Base-by-base conservation (phyloP, 1,140 invertebrate genomes). In the Episyrphus balteatus region DNA sequence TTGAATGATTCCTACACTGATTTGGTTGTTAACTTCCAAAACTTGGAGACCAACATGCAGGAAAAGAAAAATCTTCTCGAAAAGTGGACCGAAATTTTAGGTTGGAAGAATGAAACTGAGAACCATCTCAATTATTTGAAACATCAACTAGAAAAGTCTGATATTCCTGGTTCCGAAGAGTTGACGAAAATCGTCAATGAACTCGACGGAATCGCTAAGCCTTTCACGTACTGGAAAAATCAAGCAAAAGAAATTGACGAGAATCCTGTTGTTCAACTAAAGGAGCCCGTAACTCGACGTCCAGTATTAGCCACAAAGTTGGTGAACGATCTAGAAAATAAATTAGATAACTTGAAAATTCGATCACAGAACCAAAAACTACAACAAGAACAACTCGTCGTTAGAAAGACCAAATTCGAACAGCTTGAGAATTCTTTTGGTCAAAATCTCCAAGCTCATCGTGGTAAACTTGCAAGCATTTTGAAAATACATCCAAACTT, bases 31-130 rank as follows among this genome's bases (percentile, higher is more conserved):
- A 81, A 82, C 52, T 92, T 89, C 56, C 81, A 87, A 62, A 76
- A 80, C 14, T 74, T 88, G 10, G 83, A 88, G 59, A 78, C 81
- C 15, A 80, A 83, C 51, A 71, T 94, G 46, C 73, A 78, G 56
- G 75, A 81, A 51, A 88, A 88, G 61, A 86, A 84, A 66, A 73
- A 71, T 1, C 74, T 79, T 14, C 69, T 93, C 18, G 82, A 92
- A 61, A 87, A 86, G 52, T 92, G 89, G 86, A 77, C 76, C 1
- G 85, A 90, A 52, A 74, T 92, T 21, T 61, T 88, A 13, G 82
- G 80, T 48, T 91, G 86, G 84, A 79, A 85, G 51, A 77, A 83
- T 51, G 86, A 91, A 50, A 80, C 82, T n/a, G 80, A 78, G 48
- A 83, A 85, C 54, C 85, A 88, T 56, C 60, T 94, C 42, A 78